A percentile compares a stretch with the other conserved stretches of the same genome.
Evolutionary conservation across 2,113 vertebrate species (phyloP).

Genomic region (Tor tambroides): DNA sequence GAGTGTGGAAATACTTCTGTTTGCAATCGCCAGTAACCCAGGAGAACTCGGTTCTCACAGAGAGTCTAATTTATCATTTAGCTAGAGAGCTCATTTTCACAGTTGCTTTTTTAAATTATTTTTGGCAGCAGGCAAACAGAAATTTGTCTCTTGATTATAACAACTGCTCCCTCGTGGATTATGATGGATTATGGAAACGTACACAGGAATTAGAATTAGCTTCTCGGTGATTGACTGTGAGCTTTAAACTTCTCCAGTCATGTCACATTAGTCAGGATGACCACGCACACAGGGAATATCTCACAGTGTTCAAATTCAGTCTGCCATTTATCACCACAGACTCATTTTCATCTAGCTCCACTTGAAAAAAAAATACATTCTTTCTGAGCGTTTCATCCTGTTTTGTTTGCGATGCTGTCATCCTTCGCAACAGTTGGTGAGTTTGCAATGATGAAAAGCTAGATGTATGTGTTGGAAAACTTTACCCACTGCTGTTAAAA

Average conservation of each 20-base stretch:
- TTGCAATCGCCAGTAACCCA: neutral
- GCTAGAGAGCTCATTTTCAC: conserved; percentile 22
- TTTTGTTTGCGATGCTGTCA: conserved; percentile 24
- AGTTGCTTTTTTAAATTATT: conserved; percentile 40
- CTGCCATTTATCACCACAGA: conserved; percentile 20
- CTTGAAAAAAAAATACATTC: neutral
- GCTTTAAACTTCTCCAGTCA: conserved; percentile 13
- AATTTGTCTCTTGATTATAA: conserved; percentile 42
- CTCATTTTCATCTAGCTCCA: conserved; percentile 1
- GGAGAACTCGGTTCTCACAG: conserved; percentile 26
- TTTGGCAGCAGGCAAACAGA: conserved; percentile 40
- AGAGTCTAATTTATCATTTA: conserved; percentile 10
- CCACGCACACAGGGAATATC: neutral
- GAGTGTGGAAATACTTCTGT: conserved; percentile 10
- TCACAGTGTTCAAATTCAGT: neutral
- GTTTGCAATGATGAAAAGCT: conserved; percentile 43
- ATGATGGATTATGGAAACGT: conserved; percentile 23
- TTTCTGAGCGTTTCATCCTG: conserved; percentile 29
- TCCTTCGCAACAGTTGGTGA: conserved; percentile 41
- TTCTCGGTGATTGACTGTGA: conserved; percentile 28
- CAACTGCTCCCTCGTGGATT: conserved; percentile 10
- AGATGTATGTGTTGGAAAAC: conserved; percentile 21
- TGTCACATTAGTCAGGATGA: conserved; percentile 19
- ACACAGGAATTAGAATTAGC: conserved; percentile 36
- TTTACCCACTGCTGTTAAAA: conserved; percentile 21